Percentiles rank a stretch among this genome's conserved stretches.
These are phyloP conservation scores for Monopterus albus DNA, from an alignment of 2,113 vertebrate genomes.

Conservation along the genomic window DNA sequence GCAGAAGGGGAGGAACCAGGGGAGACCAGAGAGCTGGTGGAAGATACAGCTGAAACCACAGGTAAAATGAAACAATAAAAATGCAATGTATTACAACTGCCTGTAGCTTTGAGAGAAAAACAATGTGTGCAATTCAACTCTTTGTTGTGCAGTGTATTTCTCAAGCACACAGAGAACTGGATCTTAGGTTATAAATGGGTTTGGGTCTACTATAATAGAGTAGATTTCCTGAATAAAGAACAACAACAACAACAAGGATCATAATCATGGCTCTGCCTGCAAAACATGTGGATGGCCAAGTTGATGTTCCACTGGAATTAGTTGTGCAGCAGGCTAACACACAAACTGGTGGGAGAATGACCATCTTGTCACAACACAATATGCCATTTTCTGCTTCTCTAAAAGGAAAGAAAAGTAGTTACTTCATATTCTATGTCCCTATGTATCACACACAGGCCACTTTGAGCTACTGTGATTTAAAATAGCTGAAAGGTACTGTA, in stretches of 20 bases:
- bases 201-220: background rate
- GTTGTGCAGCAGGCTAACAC: slow-evolving; percentile 17
- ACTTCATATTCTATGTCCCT: background rate
- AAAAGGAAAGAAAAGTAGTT: background rate
- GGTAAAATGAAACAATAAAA: slow-evolving; percentile 47
- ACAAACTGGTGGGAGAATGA: slow-evolving; percentile 26
- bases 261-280: slow-evolving; percentile 32
- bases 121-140: background rate
- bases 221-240: slow-evolving; percentile 38
- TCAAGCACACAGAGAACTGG: slow-evolving; percentile 23
- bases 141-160: background rate
- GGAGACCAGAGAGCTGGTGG: slow-evolving; percentile 54
- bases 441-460: slow-evolving; percentile 2
- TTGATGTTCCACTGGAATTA: slow-evolving; percentile 45
- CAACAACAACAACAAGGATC: slow-evolving; percentile 27
- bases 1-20: slow-evolving; percentile 42
- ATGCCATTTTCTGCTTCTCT: slow-evolving; percentile 1
- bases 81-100: background rate
- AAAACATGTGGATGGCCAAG: slow-evolving; percentile 41
- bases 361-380: slow-evolving; percentile 4
- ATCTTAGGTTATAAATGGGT: slow-evolving; percentile 1
- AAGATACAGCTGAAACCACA: slow-evolving; percentile 44
- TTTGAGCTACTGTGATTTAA: background rate
- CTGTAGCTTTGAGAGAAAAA: background rate
- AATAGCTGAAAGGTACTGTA: background rate